Percentiles rank a stretch among this genome's conserved stretches.
Conservation (phyloP, 2,797 vertebrate species). For the Pseudomugil tenellus region DNA sequence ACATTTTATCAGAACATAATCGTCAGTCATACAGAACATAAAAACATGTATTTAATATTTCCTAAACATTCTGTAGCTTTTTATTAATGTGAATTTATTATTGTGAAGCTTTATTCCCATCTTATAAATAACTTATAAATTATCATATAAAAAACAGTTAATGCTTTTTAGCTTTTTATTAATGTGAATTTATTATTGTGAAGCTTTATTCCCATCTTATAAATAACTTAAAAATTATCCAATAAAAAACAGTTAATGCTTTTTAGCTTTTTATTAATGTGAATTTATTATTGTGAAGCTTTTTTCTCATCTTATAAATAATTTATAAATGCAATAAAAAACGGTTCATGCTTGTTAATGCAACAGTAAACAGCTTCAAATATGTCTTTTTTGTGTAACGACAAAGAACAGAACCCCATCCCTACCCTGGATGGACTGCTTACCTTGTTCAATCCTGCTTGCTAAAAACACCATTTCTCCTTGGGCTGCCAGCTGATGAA, state of each 20-base stretch:
- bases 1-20: background rate
- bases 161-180: background rate
- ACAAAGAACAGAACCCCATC: background rate
- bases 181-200: background rate
- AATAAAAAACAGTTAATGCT: no score
- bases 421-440: constrained; percentile 1
- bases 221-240: no score
- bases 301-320: background rate
- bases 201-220: background rate
- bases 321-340: no score
- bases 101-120: background rate
- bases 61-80: background rate
- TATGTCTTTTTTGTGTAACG: background rate
- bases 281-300: background rate
- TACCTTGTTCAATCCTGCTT: constrained; percentile 97
- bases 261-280: background rate
- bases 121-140: no score
- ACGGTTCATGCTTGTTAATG: background rate
- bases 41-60: background rate
- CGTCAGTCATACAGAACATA: background rate
- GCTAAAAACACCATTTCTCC: constrained; percentile 98
- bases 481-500: constrained; percentile 97
- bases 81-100: background rate
- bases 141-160: no score
- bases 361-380: background rate